These are phyloP conservation scores for Diplosoma virens DNA, from an alignment of 23 tunicate genomes.

Conservation along the genomic window DNA sequence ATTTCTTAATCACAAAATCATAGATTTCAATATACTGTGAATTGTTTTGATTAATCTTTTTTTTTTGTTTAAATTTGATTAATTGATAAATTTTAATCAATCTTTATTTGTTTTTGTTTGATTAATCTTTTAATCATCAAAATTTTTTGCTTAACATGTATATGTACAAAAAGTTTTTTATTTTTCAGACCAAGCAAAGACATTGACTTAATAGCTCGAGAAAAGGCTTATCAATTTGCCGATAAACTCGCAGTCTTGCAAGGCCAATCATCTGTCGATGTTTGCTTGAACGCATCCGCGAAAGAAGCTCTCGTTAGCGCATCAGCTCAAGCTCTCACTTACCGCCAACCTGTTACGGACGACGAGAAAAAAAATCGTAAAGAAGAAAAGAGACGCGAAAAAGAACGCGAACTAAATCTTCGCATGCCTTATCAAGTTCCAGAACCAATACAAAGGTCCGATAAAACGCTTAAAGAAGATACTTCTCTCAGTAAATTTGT, in stretches of 20 bases:
- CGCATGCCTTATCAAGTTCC: constrained; percentile 93
- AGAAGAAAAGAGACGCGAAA: constrained; percentile 36
- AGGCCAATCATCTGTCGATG: constrained; percentile 47
- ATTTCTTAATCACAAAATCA: too few species aligned
- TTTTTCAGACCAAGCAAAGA: constrained; percentile 54
- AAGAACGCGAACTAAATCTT: constrained; percentile 47
- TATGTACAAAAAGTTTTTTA: not conserved
- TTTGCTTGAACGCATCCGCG: constrained; percentile 62
- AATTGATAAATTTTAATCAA: too few species aligned
- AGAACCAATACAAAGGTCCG: constrained; percentile 61
- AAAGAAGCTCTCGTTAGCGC: constrained; percentile 77
- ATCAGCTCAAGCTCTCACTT: constrained; percentile 36
- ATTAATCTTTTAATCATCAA: not conserved
- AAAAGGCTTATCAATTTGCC: constrained; percentile 81
- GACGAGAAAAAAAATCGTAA: constrained; percentile 43
- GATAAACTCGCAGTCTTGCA: constrained; percentile 64
- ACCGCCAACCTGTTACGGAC: constrained; percentile 54
- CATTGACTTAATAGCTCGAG: constrained; percentile 59
- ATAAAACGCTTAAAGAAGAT: constrained; percentile 58
- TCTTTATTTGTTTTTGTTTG: too few species aligned
- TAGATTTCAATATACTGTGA: too few species aligned
- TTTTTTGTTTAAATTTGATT: too few species aligned
- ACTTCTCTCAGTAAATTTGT: constrained; percentile 54
- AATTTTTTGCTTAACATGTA: too few species aligned
- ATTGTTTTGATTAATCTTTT: not conserved